Evolutionary conservation across 2,888 invertebrate genomes (phyloP).

Genomic region (Girardia tigrina): DNA sequence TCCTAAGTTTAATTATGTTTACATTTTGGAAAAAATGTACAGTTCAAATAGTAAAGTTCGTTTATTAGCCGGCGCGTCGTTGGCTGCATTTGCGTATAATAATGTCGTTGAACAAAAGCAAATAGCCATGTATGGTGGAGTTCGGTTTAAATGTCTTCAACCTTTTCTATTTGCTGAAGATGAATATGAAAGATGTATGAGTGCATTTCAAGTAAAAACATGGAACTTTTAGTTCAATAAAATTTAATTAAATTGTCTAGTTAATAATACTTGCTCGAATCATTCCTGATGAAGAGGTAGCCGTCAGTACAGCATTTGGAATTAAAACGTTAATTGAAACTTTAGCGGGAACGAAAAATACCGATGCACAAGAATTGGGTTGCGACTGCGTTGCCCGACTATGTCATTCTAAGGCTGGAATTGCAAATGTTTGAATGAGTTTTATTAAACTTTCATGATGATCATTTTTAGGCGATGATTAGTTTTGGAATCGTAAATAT

Average conservation of each 20-base stretch:
- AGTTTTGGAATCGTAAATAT: constrained; percentile 44
- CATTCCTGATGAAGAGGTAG: constrained; percentile 49
- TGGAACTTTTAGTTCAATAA: not conserved
- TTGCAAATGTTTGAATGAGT: constrained; percentile 42
- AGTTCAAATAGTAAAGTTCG: constrained; percentile 40
- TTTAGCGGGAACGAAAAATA: constrained; percentile 43
- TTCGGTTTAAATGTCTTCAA: constrained; percentile 45
- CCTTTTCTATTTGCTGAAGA: constrained; percentile 46
- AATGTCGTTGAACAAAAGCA: constrained; percentile 45
- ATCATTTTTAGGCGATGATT: constrained; percentile 41
- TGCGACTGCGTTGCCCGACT: constrained; percentile 47
- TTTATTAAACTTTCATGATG: not conserved
- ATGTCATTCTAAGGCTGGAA: constrained; percentile 43
- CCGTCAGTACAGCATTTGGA: constrained; percentile 46
- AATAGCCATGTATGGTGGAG: constrained; percentile 46
- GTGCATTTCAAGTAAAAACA: constrained; percentile 46
- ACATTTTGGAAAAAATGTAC: constrained; percentile 47
- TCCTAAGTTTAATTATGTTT: constrained; percentile 46
- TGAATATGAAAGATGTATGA: constrained; percentile 44
- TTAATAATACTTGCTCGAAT: constrained; percentile 47
- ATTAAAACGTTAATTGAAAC: constrained; percentile 47
- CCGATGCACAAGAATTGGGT: constrained; percentile 42
- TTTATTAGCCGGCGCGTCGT: constrained; percentile 44
- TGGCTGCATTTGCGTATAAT: constrained; percentile 49
- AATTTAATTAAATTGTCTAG: constrained; percentile 38